Evolutionary conservation across 2,113 vertebrate genomes (phyloP), one percentile per base, ranked within the genome.

Genomic region (Muntiacus muntjak): DNA sequence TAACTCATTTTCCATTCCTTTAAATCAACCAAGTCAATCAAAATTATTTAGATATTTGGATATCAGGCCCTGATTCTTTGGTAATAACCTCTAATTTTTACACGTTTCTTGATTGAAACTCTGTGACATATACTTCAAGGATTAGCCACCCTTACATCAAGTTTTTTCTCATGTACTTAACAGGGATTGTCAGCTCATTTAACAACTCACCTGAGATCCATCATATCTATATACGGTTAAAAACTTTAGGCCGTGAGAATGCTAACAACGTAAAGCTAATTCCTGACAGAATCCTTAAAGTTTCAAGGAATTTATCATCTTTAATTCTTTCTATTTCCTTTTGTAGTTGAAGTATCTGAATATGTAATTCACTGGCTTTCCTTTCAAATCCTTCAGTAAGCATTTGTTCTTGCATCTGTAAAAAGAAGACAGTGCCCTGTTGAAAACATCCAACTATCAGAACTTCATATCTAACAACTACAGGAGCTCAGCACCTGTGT

Each of bases 351-450:
- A 43, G 16, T 60, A 89, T 94, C 36, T 97, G 83, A 52, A 10
- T 33, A 4, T 3, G 2, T 55, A 97, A n/a, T 4, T 16, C 10
- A 6, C 94, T 47, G 84, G 57, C 82, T 45, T 95, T 45, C 15
- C 95, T 25, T 78, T 30, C 17, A 91, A 97, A 96, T 30, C 84
- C 92, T 71, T 97, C 97, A 2, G 0, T 21, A 47, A 85, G 16
- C 15, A 97, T 11, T 74, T 94, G 74, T 93, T 87, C 0, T 21
- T 92, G 62, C 12, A 94, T 17, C 98, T 98, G 55, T 47, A 58
- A 67, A 67, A 94, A 83, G 30, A n/a, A 87, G 54, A 57, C 9
- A 81, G 28, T 9, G 19, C 1, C 45, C 8, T 89, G 67, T 78
- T 84, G 43, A 96, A 89, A 90, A 67, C 36, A 6, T 9, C 12